Evolutionary conservation across 2,888 invertebrate genomes (phyloP).

Genomic region (Pammene aurita): DNA sequence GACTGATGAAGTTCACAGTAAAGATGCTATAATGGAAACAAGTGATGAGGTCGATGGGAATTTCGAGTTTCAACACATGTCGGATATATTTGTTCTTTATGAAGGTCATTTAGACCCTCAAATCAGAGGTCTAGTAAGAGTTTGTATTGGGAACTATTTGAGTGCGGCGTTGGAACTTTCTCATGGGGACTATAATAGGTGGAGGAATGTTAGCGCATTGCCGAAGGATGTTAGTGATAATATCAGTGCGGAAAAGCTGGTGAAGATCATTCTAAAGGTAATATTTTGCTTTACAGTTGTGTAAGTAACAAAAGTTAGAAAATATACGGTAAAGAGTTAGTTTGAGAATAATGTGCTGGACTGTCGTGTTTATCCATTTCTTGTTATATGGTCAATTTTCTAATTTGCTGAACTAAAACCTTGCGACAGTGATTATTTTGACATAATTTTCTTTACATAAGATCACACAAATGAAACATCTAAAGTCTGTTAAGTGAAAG

Average conservation of each 20-base stretch:
- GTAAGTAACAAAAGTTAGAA: too few species aligned
- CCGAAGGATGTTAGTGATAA: constrained; percentile 67
- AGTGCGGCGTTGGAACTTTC: constrained; percentile 82
- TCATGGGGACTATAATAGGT: constrained; percentile 80
- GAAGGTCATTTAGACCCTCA: constrained; percentile 91
- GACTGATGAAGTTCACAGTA: constrained; percentile 58
- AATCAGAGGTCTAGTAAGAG: constrained; percentile 87
- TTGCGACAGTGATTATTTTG: too few species aligned
- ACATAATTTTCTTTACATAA: too few species aligned
- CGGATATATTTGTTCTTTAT: constrained; percentile 86
- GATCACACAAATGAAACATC: too few species aligned
- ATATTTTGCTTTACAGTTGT: constrained; percentile 23
- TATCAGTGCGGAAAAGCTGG: constrained; percentile 75
- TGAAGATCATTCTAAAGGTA: constrained; percentile 83
- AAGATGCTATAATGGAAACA: constrained; percentile 49
- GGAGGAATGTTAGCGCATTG: constrained; percentile 69
- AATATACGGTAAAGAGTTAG: too few species aligned
- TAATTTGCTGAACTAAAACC: too few species aligned
- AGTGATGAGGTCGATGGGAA: constrained; percentile 50
- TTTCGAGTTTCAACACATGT: constrained; percentile 84
- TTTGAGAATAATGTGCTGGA: too few species aligned
- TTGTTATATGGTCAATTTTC: too few species aligned
- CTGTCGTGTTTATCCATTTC: too few species aligned
- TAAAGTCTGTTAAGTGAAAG: too few species aligned
- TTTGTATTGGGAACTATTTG: constrained; percentile 87